phyloP scores from a whole-genome alignment of 2,113 vertebrate species.

The Pogona vitticeps region DNA sequence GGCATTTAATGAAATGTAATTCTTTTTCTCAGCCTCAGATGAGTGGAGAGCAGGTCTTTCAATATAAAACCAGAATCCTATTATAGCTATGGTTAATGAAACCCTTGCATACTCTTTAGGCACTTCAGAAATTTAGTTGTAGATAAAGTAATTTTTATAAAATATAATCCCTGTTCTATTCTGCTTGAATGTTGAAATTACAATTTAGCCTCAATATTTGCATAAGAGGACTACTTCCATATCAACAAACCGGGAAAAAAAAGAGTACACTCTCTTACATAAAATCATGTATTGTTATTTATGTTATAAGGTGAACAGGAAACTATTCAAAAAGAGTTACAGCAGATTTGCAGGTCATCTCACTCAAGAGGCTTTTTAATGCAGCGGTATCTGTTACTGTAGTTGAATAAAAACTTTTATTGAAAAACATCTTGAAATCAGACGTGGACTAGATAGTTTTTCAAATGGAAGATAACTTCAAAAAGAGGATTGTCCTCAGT shows the following conservation, averaged over 20 bases:
- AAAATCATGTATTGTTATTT: too few species aligned
- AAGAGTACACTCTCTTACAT: too few species aligned
- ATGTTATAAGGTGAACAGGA: too few species aligned
- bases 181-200: neutral
- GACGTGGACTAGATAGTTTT: neutral
- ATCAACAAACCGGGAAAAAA: too few species aligned
- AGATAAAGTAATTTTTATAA: neutral
- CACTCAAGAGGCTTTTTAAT: too few species aligned
- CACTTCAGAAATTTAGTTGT: slow-evolving; percentile 20
- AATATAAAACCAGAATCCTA: slow-evolving; percentile 1
- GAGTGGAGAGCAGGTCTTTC: neutral
- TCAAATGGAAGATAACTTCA: neutral
- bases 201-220: neutral
- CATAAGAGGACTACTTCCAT: too few species aligned
- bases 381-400: too few species aligned
- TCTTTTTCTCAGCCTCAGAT: neutral
- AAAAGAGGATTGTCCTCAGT: too few species aligned
- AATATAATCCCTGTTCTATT: neutral
- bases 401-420: neutral
- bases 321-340: too few species aligned
- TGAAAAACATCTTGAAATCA: neutral
- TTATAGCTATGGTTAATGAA: slow-evolving; percentile 11
- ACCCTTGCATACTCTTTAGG: neutral
- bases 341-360: too few species aligned
- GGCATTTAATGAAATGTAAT: slow-evolving; percentile 7